Evolutionary conservation across 2,113 vertebrate genomes (phyloP).

Genomic region (Cariama cristata): DNA sequence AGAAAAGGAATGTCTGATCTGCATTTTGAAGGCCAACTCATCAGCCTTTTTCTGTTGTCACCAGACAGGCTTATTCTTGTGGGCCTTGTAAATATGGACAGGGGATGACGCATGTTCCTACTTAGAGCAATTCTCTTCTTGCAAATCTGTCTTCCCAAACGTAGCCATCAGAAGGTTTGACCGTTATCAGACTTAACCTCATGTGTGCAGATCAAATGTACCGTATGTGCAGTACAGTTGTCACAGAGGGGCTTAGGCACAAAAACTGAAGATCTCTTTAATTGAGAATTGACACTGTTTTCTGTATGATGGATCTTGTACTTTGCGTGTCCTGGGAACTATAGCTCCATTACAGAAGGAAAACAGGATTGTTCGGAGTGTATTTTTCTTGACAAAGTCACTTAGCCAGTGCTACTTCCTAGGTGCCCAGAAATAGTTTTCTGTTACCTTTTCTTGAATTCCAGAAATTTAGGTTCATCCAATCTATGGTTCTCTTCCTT

Average conservation of each 20-base stretch:
- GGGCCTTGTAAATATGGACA: not conserved
- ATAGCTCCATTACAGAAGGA: not conserved
- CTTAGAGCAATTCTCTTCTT: not conserved
- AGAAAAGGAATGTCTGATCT: not conserved
- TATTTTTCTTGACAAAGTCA: not conserved
- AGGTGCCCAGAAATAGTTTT: not conserved
- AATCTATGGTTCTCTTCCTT: not conserved
- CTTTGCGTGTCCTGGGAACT: rapidly evolving
- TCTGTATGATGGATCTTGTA: not conserved
- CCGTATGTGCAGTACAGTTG: rapidly evolving
- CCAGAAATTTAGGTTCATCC: not conserved
- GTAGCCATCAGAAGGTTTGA: not conserved
- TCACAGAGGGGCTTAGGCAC: not conserved
- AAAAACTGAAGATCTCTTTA: not conserved
- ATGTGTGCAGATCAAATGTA: rapidly evolving
- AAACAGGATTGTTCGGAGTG: not conserved
- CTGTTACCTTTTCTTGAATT: not conserved
- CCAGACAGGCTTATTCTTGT: not conserved
- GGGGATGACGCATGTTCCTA: not conserved
- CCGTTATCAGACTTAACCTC: not conserved
- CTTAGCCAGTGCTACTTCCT: not conserved
- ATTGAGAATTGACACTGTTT: not conserved
- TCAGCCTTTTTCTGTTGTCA: not conserved
- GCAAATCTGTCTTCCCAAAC: not conserved
- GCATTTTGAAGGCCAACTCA: not conserved